Evolutionary conservation across 2,113 vertebrate species (phyloP).

Genomic region (Dasyprocta punctata): DNA sequence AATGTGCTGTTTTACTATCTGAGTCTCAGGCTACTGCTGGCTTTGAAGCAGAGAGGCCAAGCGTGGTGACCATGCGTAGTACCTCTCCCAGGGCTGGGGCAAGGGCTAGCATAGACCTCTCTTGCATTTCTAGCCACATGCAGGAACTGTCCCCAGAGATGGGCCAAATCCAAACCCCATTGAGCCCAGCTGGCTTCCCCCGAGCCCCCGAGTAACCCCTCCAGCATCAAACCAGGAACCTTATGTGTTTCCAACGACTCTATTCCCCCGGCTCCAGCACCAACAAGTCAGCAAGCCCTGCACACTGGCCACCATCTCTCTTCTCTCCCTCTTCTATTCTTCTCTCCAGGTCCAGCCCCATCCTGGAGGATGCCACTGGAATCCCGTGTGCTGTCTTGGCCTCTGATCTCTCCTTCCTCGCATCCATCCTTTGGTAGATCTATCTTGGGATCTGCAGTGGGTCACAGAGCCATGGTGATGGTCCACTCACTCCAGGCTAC

Average conservation of each 20-base stretch:
- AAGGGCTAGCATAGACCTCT: background rate
- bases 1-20: background rate
- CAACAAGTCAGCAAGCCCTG: background rate
- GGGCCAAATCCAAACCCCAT: background rate
- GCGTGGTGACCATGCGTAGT: background rate
- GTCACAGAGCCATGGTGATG: background rate
- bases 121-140: background rate
- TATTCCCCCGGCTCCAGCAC: background rate
- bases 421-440: background rate
- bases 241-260: background rate
- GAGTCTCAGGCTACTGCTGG: background rate
- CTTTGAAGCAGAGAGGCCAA: background rate
- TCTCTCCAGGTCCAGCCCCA: rapidly evolving
- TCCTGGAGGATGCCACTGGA: background rate
- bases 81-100: background rate
- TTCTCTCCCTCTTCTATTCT: rapidly evolving
- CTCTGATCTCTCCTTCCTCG: background rate
- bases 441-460: background rate
- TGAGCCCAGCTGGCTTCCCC: background rate
- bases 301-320: background rate
- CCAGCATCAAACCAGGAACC: background rate
- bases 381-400: background rate
- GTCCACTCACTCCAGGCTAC: background rate
- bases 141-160: background rate
- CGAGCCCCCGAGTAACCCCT: background rate